Percentiles rank a stretch among this genome's conserved stretches.
phyloP scores from a whole-genome alignment of 1,140 invertebrate species.

The Halesus radiatus region DNA sequence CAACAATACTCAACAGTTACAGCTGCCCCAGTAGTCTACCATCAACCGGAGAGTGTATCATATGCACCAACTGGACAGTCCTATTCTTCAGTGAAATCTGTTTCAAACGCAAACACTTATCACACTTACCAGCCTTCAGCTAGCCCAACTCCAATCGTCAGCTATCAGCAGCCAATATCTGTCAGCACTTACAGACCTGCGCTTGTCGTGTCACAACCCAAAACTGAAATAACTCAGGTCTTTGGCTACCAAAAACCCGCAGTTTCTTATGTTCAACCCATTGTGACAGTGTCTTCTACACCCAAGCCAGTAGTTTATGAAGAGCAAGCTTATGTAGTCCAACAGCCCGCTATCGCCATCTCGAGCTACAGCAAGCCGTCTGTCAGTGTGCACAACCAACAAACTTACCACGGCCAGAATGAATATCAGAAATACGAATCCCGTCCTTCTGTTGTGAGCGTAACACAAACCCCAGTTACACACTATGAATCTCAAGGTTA shows the following conservation, averaged over 20 bases:
- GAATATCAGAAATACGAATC: conserved; percentile 39
- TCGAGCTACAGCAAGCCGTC: conserved; percentile 58
- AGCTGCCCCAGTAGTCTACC: conserved; percentile 11
- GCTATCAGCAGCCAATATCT: conserved; percentile 39
- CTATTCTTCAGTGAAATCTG: conserved; percentile 19
- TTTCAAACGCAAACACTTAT: conserved; percentile 7
- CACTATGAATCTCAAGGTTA: conserved; percentile 48
- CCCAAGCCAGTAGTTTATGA: conserved; percentile 53
- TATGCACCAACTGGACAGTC: conserved; percentile 3
- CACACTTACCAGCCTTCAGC: conserved; percentile 26
- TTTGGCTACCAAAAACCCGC: conserved; percentile 64
- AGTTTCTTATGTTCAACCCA: conserved; percentile 65
- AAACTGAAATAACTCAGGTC: conserved; percentile 64
- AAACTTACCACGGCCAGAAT: conserved; percentile 42
- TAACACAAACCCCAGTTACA: conserved; percentile 32
- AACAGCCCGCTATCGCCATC: conserved; percentile 59
- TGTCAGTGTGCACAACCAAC: conserved; percentile 36
- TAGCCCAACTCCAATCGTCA: conserved; percentile 25
- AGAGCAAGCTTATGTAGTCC: no score
- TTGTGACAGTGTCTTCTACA: conserved; percentile 62
- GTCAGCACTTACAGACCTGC: conserved; percentile 50
- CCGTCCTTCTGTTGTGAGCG: conserved; percentile 32
- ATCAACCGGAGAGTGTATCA: conserved; percentile 31
- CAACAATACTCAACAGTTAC: conserved; percentile 34
- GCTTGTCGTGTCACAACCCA: conserved; percentile 63